Evolutionary conservation across 2,888 invertebrate genomes (phyloP), one percentile per base, ranked within the genome.

Genomic region (Ormyrus pomaceus): DNA sequence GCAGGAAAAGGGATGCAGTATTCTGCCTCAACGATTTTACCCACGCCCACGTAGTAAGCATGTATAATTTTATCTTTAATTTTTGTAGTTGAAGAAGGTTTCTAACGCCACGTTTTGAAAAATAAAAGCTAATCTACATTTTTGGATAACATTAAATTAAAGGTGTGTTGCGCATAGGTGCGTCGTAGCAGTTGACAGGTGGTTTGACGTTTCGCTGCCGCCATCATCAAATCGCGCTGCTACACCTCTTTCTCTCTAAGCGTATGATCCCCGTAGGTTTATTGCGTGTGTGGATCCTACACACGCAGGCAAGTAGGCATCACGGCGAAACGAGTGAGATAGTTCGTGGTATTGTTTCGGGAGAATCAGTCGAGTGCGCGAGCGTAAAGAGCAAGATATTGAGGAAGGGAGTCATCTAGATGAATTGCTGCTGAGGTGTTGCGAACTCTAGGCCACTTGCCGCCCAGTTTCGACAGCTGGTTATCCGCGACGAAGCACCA

Each of bases 201-300:
- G 85, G 85, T 85, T 86, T 86, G 85, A 86, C 86, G 83, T 86
- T 86, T 84, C 80, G 83, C 80, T 77, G 82, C 85, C 82, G 83
- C 84, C 83, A 84, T 84, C 82, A 82, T 34, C 4, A 34, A 34
- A 34, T 78, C 80, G 77, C 46, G 51, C 66, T 62, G 61, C 13
- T 61, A 8, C 6, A 19, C 48, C 8, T 48, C 45, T 46, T 34
- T 65, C 34, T 66, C 48, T 69, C 34, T 73, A 53, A 34, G 34
- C 34, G 34, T 55, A 10, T 62, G 13, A 6, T n/a, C n/a, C 51
- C n/a, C 53, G 69, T 83, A 84, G 85, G 85, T 85, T 85, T 86
- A 86, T 85, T 86, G 86, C 82, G 79, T 83, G 84, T 62, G 46
- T 53, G 71, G 50, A 56, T 55, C 56, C 58, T 11, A 46, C 59